Conservation (phyloP, 2,888 invertebrate genomes). For the Ectemnius continuus region DNA sequence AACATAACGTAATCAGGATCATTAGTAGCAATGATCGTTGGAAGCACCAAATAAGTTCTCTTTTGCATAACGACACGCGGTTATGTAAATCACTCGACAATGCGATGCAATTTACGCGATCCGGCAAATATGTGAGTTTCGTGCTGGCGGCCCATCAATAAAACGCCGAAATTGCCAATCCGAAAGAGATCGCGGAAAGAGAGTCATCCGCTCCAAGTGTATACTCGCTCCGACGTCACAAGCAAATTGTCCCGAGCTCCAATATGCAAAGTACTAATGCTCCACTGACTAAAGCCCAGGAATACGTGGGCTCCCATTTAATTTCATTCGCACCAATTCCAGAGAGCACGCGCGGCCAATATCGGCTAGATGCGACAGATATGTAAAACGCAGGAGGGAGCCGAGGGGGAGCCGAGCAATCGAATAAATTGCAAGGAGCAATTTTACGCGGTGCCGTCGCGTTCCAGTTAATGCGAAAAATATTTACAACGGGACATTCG, state of each 20-base stretch:
- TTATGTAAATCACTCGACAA: slow-evolving; percentile 10
- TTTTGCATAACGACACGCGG: neutral
- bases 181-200: no score
- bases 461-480: slow-evolving; percentile 42
- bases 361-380: slow-evolving; percentile 7
- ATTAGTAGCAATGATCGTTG: slow-evolving; percentile 13
- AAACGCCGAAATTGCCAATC: no score
- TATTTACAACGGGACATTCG: slow-evolving; percentile 44
- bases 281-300: no score
- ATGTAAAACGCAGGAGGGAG: neutral
- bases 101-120: no score
- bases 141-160: no score
- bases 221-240: no score
- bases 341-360: slow-evolving; percentile 3
- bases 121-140: no score
- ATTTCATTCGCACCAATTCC: slow-evolving; percentile 4
- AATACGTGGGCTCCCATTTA: neutral
- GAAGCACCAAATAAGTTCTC: neutral
- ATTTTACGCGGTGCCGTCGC: slow-evolving; percentile 22
- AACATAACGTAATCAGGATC: slow-evolving; percentile 6
- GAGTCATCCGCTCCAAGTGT: no score
- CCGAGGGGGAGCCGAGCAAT: neutral
- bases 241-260: no score
- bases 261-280: no score
- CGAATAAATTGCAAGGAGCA: slow-evolving; percentile 28